phyloP scores from a whole-genome alignment of 1,140 invertebrate species.

The Drosophila setifemur region DNA sequence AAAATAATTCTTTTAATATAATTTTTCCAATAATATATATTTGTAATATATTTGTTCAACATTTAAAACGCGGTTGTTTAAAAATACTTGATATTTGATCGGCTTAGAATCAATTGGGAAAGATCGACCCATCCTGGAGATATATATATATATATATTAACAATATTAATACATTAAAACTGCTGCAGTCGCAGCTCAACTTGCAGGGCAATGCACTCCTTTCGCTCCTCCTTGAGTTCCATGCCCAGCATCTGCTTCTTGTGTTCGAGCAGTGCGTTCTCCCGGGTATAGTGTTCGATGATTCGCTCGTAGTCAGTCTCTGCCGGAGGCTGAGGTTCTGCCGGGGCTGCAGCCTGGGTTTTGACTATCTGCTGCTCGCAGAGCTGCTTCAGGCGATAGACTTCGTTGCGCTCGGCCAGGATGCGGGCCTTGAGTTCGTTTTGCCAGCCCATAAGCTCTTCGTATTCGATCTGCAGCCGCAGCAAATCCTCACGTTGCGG shows the following conservation, averaged over 20 bases:
- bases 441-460: conserved; percentile 87
- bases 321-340: conserved; percentile 70
- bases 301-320: conserved; percentile 83
- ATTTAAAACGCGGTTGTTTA: too few relatives aligned
- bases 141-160: conserved; percentile 4
- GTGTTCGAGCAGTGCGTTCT: conserved; percentile 87
- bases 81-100: too few relatives aligned
- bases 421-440: conserved; percentile 86
- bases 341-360: conserved; percentile 50
- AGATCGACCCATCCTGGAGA: conserved; percentile 15
- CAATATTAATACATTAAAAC: conserved; percentile 53
- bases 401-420: conserved; percentile 86
- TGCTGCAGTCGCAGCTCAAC: conserved; percentile 83
- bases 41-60: too few relatives aligned
- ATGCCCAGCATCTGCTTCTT: conserved; percentile 85
- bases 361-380: conserved; percentile 74
- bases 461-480: conserved; percentile 86
- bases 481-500: conserved; percentile 84
- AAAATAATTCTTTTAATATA: too few relatives aligned
- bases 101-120: too few relatives aligned
- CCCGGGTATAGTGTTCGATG: conserved; percentile 83
- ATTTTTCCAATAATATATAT: too few relatives aligned
- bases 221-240: conserved; percentile 87
- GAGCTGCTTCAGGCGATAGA: conserved; percentile 85
- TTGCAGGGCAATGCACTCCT: conserved; percentile 86